Conservation (phyloP, 2,888 invertebrate species). For the Epiblema foenella region DNA sequence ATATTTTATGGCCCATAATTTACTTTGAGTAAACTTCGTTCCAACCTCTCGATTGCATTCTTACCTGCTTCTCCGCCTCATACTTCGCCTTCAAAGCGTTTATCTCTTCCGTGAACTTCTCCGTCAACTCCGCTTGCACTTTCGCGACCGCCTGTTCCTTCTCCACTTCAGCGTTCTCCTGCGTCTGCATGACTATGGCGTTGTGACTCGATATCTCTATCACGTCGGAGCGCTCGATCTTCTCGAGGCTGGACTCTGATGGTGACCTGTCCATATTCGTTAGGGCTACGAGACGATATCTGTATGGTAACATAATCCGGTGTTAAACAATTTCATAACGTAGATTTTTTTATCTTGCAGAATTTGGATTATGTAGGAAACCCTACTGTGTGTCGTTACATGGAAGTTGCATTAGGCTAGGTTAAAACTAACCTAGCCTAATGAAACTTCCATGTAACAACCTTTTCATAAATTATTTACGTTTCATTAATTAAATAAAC, state of each 20-base stretch:
- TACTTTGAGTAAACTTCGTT: background rate
- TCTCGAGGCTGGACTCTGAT: conserved; percentile 91
- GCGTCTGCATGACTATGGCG: conserved; percentile 87
- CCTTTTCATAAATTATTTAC: too few species aligned
- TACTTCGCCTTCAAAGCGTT: conserved; percentile 65
- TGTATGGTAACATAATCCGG: conserved; percentile 50
- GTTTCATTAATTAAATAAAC: too few species aligned
- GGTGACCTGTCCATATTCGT: conserved; percentile 90
- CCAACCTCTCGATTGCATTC: conserved; percentile 3
- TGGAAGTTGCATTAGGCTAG: too few species aligned
- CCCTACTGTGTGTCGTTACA: too few species aligned
- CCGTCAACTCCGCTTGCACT: conserved; percentile 81
- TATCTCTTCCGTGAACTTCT: conserved; percentile 69
- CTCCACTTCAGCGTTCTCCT: conserved; percentile 87
- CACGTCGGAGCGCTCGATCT: conserved; percentile 88
- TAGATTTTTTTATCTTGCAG: too few species aligned
- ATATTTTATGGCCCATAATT: background rate
- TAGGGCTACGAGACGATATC: conserved; percentile 90
- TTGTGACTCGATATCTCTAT: conserved; percentile 87
- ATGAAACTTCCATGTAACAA: too few species aligned
- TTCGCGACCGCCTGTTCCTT: conserved; percentile 84
- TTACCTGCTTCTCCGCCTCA: conserved; percentile 83
- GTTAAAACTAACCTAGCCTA: too few species aligned
- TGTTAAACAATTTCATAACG: background rate
- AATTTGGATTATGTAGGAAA: too few species aligned